phyloP scores from a whole-genome alignment of 2,113 vertebrate genomes.

The Saccopteryx leptura region DNA sequence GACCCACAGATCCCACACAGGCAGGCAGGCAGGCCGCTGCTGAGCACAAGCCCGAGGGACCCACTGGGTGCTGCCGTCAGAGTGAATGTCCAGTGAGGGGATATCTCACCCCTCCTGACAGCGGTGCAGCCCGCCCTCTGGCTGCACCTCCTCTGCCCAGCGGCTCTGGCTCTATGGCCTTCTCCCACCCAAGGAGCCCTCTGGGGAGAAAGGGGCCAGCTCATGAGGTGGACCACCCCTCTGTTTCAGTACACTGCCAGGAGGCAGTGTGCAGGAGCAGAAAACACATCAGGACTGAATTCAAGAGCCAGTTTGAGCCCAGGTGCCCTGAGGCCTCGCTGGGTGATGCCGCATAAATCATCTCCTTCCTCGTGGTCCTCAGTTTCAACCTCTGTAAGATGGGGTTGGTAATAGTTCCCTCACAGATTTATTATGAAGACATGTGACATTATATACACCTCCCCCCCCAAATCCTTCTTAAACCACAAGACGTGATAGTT shows the following conservation, averaged over 20 bases:
- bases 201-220: background rate
- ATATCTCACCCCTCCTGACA: accelerated
- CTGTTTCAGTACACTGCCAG: background rate
- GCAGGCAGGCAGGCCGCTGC: accelerated
- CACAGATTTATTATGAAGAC: background rate
- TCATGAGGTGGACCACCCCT: background rate
- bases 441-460: background rate
- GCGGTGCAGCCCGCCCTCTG: accelerated
- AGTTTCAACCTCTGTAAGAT: background rate
- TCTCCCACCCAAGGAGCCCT: background rate
- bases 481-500: background rate
- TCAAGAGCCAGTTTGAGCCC: background rate
- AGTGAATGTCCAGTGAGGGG: background rate
- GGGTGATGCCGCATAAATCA: background rate
- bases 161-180: background rate
- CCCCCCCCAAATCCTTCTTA: background rate
- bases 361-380: background rate
- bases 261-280: background rate
- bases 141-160: background rate
- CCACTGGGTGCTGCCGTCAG: too few relatives aligned
- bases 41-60: background rate
- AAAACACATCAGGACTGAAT: background rate
- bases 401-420: background rate
- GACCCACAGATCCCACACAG: background rate
- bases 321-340: too few relatives aligned